These are phyloP conservation scores for Canis aureus DNA, from an alignment of 2,113 vertebrate genomes.

Conservation along the genomic window DNA sequence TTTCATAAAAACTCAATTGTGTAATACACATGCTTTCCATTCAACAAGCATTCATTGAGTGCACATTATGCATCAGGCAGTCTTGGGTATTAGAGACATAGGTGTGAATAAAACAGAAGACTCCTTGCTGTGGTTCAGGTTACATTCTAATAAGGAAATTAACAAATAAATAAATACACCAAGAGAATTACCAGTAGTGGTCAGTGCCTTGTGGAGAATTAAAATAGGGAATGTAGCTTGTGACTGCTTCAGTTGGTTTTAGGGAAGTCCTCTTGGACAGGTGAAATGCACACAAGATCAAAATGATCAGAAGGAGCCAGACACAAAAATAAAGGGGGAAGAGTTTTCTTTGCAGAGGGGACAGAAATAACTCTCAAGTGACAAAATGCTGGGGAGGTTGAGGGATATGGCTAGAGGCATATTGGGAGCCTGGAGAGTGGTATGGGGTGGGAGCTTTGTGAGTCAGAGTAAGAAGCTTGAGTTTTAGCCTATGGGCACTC, in stretches of 20 bases:
- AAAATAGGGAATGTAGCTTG: not conserved
- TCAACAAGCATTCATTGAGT: not conserved
- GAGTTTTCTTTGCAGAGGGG: not conserved
- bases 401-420: not conserved
- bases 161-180: not conserved
- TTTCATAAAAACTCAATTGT: not conserved
- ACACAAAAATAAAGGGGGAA: not conserved
- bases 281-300: not conserved
- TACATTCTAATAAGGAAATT: not conserved
- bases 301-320: constrained; percentile 19
- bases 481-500: not conserved
- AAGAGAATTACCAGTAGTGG: not conserved
- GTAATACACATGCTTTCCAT: not conserved
- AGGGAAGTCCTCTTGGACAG: not conserved
- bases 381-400: not conserved
- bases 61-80: not conserved
- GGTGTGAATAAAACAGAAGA: not conserved
- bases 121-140: not conserved
- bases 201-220: not conserved
- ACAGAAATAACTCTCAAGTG: not conserved
- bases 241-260: not conserved
- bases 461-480: not conserved
- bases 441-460: not conserved
- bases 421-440: not conserved
- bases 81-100: not conserved